A percentile compares a stretch with the other conserved stretches of the same genome.
Conservation (phyloP, 2,888 invertebrate species). For the Drosophila phalerata region DNA sequence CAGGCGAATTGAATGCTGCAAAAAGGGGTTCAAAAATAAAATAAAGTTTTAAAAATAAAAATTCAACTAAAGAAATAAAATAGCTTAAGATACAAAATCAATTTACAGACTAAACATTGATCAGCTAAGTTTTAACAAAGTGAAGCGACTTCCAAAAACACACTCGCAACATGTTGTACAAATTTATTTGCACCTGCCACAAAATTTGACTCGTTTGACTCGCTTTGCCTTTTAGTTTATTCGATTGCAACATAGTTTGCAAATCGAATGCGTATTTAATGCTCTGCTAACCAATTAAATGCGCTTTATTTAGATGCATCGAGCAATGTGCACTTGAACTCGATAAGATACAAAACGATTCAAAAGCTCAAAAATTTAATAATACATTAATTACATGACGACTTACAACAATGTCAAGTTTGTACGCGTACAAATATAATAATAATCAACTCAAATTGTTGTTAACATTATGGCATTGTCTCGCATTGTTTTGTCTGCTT, state of each 20-base stretch:
- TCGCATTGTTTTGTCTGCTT: conserved; percentile 22
- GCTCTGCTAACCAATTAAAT: conserved; percentile 66
- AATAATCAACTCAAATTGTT: conserved; percentile 55
- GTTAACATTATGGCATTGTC: conserved; percentile 28
- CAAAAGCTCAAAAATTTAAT: conserved; percentile 41
- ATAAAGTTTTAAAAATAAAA: no score
- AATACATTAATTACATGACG: conserved; percentile 52
- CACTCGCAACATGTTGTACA: conserved; percentile 29
- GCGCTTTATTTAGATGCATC: conserved; percentile 72
- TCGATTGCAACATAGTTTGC: conserved; percentile 27
- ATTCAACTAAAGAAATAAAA: conserved; percentile 12
- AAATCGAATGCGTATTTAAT: conserved; percentile 25
- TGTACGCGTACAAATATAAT: conserved; percentile 24
- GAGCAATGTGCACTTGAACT: conserved; percentile 66
- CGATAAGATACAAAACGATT: conserved; percentile 35
- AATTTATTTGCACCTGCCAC: conserved; percentile 17
- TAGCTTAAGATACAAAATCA: not conserved
- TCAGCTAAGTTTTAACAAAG: not conserved
- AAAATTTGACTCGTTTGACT: conserved; percentile 31
- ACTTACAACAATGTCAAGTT: conserved; percentile 74
- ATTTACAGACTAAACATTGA: not conserved
- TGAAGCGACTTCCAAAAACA: conserved; percentile 18
- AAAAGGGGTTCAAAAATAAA: conserved; percentile 4
- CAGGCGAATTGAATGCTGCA: conserved; percentile 73
- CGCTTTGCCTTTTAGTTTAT: conserved; percentile 55